These are phyloP conservation scores for Rhizomys pruinosus DNA, from an alignment of 2,113 vertebrate genomes.

Conservation along the genomic window DNA sequence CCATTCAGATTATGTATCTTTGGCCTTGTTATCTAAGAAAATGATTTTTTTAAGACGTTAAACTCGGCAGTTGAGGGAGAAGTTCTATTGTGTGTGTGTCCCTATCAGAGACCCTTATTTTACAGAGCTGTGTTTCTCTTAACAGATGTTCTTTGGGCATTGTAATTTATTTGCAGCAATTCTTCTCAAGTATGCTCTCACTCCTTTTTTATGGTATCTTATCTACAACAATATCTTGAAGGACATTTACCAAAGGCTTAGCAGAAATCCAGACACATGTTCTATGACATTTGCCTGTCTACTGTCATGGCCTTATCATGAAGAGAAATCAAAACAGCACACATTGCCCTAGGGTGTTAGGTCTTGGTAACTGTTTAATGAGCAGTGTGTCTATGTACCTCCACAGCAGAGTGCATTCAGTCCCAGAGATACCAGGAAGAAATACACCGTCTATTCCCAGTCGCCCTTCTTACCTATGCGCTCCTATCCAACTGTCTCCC, in stretches of 20 bases:
- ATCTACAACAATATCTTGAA: slow-evolving; percentile 1
- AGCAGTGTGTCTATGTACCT: slow-evolving; percentile 25
- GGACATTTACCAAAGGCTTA: slow-evolving; percentile 27
- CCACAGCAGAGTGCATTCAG: not conserved
- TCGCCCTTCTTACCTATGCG: not conserved
- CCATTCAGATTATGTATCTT: slow-evolving; percentile 22
- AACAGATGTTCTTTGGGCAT: not conserved
- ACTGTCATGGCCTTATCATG: not conserved
- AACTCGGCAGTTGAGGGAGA: not conserved
- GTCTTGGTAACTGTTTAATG: not conserved
- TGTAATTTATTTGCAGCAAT: not conserved
- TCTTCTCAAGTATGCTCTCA: not conserved
- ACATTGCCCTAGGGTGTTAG: not conserved
- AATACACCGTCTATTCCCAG: not conserved
- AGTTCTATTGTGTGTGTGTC: not conserved
- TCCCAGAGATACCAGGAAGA: slow-evolving; percentile 27
- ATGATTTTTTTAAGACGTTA: slow-evolving; percentile 7
- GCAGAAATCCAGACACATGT: not conserved
- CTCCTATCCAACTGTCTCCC: not conserved
- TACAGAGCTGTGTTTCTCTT: not conserved
- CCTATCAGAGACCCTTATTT: not conserved
- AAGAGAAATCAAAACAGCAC: not conserved
- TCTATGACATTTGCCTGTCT: not conserved
- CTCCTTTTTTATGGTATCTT: slow-evolving; percentile 21
- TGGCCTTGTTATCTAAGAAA: slow-evolving; percentile 38